Conservation (phyloP, 2,888 invertebrate genomes). For the Encarsia formosa region DNA sequence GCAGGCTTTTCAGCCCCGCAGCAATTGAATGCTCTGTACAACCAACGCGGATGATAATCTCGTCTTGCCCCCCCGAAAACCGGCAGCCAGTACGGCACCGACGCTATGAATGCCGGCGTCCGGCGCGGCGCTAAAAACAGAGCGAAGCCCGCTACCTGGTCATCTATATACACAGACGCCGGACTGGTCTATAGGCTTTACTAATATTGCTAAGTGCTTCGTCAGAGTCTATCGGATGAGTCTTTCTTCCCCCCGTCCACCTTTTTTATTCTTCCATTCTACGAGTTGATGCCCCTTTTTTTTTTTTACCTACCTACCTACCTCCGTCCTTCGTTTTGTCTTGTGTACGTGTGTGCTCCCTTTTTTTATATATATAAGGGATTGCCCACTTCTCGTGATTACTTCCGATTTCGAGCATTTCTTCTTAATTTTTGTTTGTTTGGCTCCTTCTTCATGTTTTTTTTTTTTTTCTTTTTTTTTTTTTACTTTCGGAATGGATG, state of each 20-base stretch:
- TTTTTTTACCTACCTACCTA: neutral
- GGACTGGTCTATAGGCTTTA: slow-evolving; percentile 40
- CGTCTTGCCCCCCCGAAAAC: too few species aligned
- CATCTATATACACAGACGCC: slow-evolving; percentile 1
- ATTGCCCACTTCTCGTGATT: slow-evolving; percentile 44
- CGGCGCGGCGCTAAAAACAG: too few species aligned
- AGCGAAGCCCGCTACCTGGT: neutral
- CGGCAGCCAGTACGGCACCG: too few species aligned
- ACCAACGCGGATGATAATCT: too few species aligned
- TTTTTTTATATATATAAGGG: slow-evolving; percentile 11
- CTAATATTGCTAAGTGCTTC: slow-evolving; percentile 51
- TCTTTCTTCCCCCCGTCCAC: slow-evolving; percentile 15
- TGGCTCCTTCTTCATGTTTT: neutral
- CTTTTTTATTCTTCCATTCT: slow-evolving; percentile 17
- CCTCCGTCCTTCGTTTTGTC: neutral
- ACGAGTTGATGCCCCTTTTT: neutral
- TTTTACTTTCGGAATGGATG: neutral
- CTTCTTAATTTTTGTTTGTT: neutral
- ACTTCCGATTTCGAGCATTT: slow-evolving; percentile 41
- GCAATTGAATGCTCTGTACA: too few species aligned
- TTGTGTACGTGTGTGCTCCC: neutral
- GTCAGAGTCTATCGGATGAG: slow-evolving; percentile 44
- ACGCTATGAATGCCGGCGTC: too few species aligned
- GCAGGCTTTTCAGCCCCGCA: too few species aligned
- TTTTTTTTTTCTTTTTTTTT: neutral